phyloP scores from a whole-genome alignment of 1,140 invertebrate species.

The Acromyrmex charruanus region DNA sequence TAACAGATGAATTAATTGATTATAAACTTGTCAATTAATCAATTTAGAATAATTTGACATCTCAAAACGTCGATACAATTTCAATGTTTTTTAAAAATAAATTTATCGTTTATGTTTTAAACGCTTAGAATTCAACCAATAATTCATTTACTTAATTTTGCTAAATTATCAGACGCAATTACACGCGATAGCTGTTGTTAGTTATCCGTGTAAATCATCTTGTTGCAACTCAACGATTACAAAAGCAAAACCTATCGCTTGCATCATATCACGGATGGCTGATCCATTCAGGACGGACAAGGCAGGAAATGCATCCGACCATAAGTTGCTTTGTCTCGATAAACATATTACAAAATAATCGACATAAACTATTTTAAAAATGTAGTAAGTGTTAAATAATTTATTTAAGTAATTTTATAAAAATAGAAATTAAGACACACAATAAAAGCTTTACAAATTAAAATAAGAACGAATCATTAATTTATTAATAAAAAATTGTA shows the following conservation, averaged over 20 bases:
- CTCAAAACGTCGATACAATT: neutral
- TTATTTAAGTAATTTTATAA: neutral
- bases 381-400: neutral
- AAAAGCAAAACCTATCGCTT: conserved; percentile 52
- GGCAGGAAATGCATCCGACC: conserved; percentile 16
- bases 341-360: conserved; percentile 16
- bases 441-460: neutral
- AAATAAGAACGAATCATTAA: neutral
- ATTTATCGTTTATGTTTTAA: neutral
- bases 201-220: conserved; percentile 28
- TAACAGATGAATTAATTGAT: neutral
- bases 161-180: neutral
- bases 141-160: conserved; percentile 25
- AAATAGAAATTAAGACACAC: neutral
- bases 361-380: conserved; percentile 12
- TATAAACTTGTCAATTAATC: neutral
- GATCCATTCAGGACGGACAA: conserved; percentile 38
- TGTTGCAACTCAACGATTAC: conserved; percentile 29
- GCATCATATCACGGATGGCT: conserved; percentile 45
- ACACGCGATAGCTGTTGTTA: conserved; percentile 4
- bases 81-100: neutral
- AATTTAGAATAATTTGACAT: neutral
- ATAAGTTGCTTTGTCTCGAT: conserved; percentile 5
- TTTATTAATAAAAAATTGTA: neutral
- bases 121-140: neutral